Percentiles rank a stretch among this genome's conserved stretches.
These are phyloP conservation scores for Scolanthus callimorphus DNA, from an alignment of 92 coral and sea anemone species.

Conservation along the genomic window DNA sequence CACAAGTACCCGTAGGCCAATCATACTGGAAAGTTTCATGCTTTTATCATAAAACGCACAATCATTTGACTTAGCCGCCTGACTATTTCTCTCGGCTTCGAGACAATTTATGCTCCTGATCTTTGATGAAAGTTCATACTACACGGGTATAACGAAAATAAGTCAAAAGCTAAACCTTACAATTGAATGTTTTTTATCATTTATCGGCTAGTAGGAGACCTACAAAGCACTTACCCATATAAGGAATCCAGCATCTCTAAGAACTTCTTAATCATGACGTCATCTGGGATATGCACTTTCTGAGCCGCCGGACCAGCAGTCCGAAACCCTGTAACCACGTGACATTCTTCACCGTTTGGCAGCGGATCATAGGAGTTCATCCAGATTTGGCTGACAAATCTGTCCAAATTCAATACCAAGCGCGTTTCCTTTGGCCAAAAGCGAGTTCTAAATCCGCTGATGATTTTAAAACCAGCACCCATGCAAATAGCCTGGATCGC, in stretches of 20 bases:
- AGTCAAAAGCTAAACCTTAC: no score
- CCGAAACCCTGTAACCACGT: conserved; percentile 82
- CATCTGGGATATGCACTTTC: conserved; percentile 54
- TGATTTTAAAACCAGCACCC: no score
- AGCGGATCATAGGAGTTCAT: conserved; percentile 70
- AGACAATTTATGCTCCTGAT: no score
- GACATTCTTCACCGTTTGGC: conserved; percentile 63
- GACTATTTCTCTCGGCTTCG: no score
- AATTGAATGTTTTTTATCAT: no score
- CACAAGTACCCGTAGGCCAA: no score
- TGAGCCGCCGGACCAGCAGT: conserved; percentile 77
- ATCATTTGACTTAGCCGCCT: no score
- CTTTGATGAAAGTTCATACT: no score
- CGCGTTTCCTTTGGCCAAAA: conserved; percentile 94
- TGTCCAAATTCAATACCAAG: background rate
- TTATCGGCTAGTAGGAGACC: background rate
- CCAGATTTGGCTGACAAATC: conserved; percentile 81
- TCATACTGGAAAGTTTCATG: no score
- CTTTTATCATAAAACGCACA: no score
- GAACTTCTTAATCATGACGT: conserved; percentile 62
- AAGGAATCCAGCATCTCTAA: conserved; percentile 77
- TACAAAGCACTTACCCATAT: conserved; percentile 57
- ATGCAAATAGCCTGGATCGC: no score
- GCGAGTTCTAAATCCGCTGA: conserved; percentile 70
- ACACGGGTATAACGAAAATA: no score